phyloP scores from a whole-genome alignment of 2,797 vertebrate genomes.

The Chaunax sp. region DNA sequence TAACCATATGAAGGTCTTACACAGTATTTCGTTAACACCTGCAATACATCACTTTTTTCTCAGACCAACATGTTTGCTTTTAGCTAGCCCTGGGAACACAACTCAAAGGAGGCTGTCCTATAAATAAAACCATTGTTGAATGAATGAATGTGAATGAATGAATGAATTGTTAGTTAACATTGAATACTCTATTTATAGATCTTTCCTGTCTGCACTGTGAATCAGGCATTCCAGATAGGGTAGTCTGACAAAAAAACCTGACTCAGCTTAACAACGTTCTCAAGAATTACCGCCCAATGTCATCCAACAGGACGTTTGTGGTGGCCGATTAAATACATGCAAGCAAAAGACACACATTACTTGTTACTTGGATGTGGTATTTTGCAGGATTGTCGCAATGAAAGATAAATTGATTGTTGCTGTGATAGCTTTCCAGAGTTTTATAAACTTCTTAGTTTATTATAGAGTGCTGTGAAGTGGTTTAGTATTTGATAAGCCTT shows the following conservation, averaged over 20 bases:
- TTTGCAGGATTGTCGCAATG: no score
- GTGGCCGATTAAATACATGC: not conserved
- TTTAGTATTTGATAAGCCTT: no score
- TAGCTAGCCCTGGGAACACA: not conserved
- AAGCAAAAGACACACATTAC: not conserved
- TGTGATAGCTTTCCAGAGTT: no score
- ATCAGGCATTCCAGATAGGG: not conserved
- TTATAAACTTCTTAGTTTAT: no score
- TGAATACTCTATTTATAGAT: not conserved
- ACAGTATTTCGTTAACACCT: not conserved
- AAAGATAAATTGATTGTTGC: no score
- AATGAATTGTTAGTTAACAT: not conserved
- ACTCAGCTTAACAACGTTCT: no score
- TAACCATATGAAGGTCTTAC: no score
- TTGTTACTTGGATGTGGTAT: not conserved
- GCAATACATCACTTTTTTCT: not conserved
- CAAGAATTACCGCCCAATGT: no score
- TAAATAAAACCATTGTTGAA: slow-evolving; percentile 21
- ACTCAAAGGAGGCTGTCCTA: not conserved
- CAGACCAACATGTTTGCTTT: not conserved
- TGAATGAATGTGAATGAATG: slow-evolving; percentile 1
- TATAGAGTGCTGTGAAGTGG: no score
- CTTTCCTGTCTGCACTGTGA: slow-evolving; percentile 7
- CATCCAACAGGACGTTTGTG: no score
- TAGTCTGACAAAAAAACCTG: no score